phyloP scores from a whole-genome alignment of 2,888 invertebrate genomes.

The Caenorhabditis sinica region DNA sequence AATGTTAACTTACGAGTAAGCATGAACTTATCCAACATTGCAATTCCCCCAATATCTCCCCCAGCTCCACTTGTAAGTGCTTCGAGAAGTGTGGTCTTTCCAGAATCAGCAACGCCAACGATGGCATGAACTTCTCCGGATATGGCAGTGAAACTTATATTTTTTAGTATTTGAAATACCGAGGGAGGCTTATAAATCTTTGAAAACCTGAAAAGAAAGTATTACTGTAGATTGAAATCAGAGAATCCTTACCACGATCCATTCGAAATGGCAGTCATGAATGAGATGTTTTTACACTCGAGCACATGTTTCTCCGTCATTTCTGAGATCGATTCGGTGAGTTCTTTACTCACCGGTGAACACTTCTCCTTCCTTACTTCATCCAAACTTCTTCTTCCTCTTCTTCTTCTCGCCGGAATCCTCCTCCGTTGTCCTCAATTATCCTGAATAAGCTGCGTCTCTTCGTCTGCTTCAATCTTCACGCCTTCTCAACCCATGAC shows the following conservation, averaged over 20 bases:
- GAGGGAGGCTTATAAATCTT: conserved; percentile 80
- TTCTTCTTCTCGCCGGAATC: conserved; percentile 42
- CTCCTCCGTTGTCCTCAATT: conserved; percentile 63
- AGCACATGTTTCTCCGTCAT: conserved; percentile 66
- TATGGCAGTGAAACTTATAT: conserved; percentile 93
- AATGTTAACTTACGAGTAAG: conserved; percentile 87
- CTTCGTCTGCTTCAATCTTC: conserved; percentile 38
- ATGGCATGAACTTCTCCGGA: conserved; percentile 96
- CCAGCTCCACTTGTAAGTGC: conserved; percentile 89
- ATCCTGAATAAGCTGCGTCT: conserved; percentile 57
- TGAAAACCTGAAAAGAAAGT: conserved; percentile 67
- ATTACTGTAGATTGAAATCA: neutral
- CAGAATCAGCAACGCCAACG: conserved; percentile 95
- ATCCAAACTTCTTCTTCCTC: conserved; percentile 16
- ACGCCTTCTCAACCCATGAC: conserved; percentile 6
- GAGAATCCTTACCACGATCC: conserved; percentile 51
- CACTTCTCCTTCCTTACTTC: conserved; percentile 38
- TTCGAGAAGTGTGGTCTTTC: conserved; percentile 94
- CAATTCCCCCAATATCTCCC: conserved; percentile 92
- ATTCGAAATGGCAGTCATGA: conserved; percentile 74
- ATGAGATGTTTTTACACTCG: conserved; percentile 77
- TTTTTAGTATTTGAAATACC: conserved; percentile 89
- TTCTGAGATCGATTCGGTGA: conserved; percentile 9
- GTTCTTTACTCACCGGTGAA: neutral
- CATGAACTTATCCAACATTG: conserved; percentile 92